A percentile compares a stretch with the other conserved stretches of the same genome.
These are phyloP conservation scores for Perodicticus potto DNA, from an alignment of 2,797 vertebrate genomes.

Conservation along the genomic window DNA sequence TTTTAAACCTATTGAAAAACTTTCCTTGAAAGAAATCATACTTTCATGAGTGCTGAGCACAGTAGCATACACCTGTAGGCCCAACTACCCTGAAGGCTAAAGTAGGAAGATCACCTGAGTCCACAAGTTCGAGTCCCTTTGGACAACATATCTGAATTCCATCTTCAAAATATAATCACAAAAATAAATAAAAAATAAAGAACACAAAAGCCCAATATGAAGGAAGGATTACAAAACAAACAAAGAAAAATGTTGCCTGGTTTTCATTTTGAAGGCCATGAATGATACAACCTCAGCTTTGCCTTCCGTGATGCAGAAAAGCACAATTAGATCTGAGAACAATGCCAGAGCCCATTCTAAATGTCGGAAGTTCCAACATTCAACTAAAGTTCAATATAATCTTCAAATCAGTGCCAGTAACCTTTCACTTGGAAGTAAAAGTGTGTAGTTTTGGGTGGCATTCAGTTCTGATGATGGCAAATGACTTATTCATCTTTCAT, in stretches of 20 bases:
- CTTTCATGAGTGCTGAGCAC: neutral
- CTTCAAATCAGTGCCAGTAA: neutral
- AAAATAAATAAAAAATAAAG: neutral
- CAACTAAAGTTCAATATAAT: neutral
- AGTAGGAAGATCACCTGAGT: neutral
- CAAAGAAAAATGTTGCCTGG: neutral
- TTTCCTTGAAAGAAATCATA: neutral
- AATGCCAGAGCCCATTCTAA: neutral
- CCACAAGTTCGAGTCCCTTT: neutral
- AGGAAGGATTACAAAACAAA: neutral
- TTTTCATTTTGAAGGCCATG: neutral
- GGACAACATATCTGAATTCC: neutral
- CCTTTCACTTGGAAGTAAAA: neutral
- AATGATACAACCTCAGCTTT: neutral
- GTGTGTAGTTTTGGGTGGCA: neutral
- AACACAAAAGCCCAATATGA: neutral
- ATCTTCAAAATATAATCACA: neutral
- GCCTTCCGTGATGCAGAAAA: neutral
- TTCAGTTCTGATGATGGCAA: neutral
- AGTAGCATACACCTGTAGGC: neutral
- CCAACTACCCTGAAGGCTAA: neutral
- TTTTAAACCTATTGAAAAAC: neutral
- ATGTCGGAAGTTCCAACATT: neutral
- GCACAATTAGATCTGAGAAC: neutral
- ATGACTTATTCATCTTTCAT: slow-evolving; percentile 3